Evolutionary conservation across 2,888 invertebrate species (phyloP), one percentile per base, ranked within the genome.

Genomic region (Teleiodes luculella): DNA sequence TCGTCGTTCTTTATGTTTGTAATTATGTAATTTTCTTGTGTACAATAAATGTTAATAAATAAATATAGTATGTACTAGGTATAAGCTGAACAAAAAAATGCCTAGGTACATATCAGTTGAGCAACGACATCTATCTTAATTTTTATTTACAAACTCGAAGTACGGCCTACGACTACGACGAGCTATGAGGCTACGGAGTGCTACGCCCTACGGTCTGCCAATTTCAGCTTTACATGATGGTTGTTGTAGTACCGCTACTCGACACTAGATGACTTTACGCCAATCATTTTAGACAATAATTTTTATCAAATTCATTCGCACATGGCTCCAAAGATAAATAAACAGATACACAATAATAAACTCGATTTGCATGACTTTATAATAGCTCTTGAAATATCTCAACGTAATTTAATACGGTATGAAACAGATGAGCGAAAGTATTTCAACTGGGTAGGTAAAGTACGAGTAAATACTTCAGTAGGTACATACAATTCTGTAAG

Each of bases 201-300:
- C 24, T 24, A 24, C 24, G 24, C 3, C 24, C 24, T 24, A 24
- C 24, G 24, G 24, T 24, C 24, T n/a, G n/a, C n/a, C n/a, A n/a
- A n/a, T n/a, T n/a, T n/a, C n/a, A n/a, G n/a, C n/a, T n/a, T n/a
- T 13, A 37, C n/a, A 7, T 11, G n/a, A 4, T 16, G 18, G 4
- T 8, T 5, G 14, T 16, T 8, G 18, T 56, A 48, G 18, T 55
- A 57, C 36, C 28, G 14, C 80, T 76, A 76, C 59, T 75, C 59
- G 33, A 46, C 60, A 56, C 61, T 41, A 83, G 83, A 68, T 78
- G 71, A 64, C 74, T 33, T 20, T 59, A 6, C 3, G 7, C 24
- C 20, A 14, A n/a, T 55, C 28, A 47, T 53, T 14, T 24, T 4
- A 13, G 10, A 18, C 8, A 36, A 11, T 7, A 18, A 7, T 20